phyloP scores from a whole-genome alignment of 2,888 invertebrate genomes.

The Lasioglossum malachurum region DNA sequence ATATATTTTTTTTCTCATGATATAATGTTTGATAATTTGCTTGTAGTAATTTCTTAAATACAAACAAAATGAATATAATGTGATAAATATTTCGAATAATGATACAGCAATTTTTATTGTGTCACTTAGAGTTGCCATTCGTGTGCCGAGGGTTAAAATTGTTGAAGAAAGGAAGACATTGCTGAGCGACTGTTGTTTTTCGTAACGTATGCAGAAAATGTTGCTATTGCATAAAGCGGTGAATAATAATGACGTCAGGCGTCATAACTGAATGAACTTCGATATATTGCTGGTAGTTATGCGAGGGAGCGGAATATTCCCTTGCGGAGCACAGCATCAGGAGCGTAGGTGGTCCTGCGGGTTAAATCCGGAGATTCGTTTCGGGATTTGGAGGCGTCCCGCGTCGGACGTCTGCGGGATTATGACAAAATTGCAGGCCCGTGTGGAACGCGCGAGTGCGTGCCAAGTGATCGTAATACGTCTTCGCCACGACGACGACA shows the following conservation, averaged over 20 bases:
- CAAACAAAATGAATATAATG: too few relatives aligned
- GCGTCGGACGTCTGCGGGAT: slow-evolving; percentile 41
- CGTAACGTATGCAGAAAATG: neutral
- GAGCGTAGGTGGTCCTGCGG: slow-evolving; percentile 47
- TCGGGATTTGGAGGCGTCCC: slow-evolving; percentile 40
- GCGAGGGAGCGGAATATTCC: slow-evolving; percentile 9
- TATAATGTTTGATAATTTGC: too few relatives aligned
- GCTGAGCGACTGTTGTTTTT: neutral
- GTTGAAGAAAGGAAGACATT: neutral
- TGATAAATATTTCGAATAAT: too few relatives aligned
- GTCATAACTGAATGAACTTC: neutral
- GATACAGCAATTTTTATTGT: too few relatives aligned
- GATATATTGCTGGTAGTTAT: neutral
- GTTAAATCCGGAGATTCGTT: slow-evolving; percentile 52
- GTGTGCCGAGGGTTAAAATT: too few relatives aligned
- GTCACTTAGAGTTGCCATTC: too few relatives aligned
- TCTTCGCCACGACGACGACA: slow-evolving; percentile 62
- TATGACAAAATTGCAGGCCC: slow-evolving; percentile 49
- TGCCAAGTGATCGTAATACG: slow-evolving; percentile 65
- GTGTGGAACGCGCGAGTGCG: slow-evolving; percentile 42
- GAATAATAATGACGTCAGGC: neutral
- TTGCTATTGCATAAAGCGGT: neutral
- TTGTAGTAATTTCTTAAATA: too few relatives aligned
- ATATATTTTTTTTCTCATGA: too few relatives aligned
- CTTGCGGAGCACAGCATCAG: neutral